Conservation (phyloP, 2,888 invertebrate genomes). For the Eristalis pertinax region DNA sequence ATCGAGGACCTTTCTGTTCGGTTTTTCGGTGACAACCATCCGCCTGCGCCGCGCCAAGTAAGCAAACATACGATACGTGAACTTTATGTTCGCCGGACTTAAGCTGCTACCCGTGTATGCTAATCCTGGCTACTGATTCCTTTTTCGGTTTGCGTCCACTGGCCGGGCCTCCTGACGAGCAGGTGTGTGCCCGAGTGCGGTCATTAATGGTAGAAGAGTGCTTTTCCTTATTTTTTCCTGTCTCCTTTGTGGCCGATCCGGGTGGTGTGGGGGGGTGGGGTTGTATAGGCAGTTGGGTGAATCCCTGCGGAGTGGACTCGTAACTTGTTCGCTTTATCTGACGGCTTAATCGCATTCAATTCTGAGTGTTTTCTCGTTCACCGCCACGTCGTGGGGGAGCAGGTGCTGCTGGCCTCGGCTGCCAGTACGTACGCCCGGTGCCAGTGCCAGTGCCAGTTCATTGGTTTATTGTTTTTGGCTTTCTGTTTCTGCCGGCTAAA, state of each 20-base stretch:
- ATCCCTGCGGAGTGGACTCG: conserved; percentile 53
- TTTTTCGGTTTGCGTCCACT: conserved; percentile 30
- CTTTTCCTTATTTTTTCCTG: conserved; percentile 20
- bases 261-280: not conserved
- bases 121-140: conserved; percentile 50
- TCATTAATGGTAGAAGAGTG: conserved; percentile 58
- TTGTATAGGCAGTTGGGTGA: conserved; percentile 24
- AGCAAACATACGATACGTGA: conserved; percentile 60
- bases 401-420: conserved; percentile 9
- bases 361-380: conserved; percentile 34
- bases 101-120: conserved; percentile 64
- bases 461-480: conserved; percentile 50
- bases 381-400: not conserved
- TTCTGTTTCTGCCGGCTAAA: conserved; percentile 37
- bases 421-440: conserved; percentile 10
- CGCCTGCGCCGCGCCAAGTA: not conserved
- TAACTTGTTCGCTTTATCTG: conserved; percentile 70
- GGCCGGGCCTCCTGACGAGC: conserved; percentile 9
- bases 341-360: conserved; percentile 69
- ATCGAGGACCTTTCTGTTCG: not conserved
- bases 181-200: conserved; percentile 54
- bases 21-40: not conserved
- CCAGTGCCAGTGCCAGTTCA: conserved; percentile 45
- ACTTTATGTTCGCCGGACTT: conserved; percentile 49
- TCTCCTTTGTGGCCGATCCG: not conserved